Evolutionary conservation across 92 coral and sea anemone genomes (phyloP).

Genomic region (Epizoanthus fatuus): DNA sequence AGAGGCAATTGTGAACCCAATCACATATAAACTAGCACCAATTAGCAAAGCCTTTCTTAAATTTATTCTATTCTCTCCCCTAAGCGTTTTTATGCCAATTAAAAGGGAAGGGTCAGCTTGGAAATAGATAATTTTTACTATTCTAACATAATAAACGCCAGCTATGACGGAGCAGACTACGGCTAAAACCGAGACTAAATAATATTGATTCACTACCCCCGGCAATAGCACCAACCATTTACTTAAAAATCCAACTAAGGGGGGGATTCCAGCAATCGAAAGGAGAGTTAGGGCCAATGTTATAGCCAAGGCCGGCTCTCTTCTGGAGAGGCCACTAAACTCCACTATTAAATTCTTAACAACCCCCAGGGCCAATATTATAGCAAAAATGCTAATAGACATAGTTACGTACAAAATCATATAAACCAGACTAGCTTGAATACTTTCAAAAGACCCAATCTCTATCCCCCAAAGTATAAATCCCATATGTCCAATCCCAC

Average conservation of each 20-base stretch:
- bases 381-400: constrained; percentile 77
- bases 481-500: constrained; percentile 89
- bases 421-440: constrained; percentile 81
- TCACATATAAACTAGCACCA: constrained; percentile 65
- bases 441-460: constrained; percentile 81
- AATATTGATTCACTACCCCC: constrained; percentile 66
- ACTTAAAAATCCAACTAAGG: constrained; percentile 84
- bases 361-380: constrained; percentile 70
- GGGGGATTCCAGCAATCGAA: constrained; percentile 87
- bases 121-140: constrained; percentile 79
- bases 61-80: constrained; percentile 64
- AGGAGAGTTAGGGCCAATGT: constrained; percentile 76
- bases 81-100: constrained; percentile 60
- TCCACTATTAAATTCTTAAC: constrained; percentile 71
- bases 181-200: constrained; percentile 72
- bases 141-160: constrained; percentile 89
- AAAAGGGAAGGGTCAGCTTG: constrained; percentile 61
- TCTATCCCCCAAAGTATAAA: constrained; percentile 83
- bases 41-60: constrained; percentile 73
- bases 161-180: constrained; percentile 81
- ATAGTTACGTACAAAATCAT: constrained; percentile 73
- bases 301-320: constrained; percentile 70
- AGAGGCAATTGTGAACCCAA: constrained; percentile 66
- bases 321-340: constrained; percentile 82
- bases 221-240: constrained; percentile 81